A percentile compares a stretch with the other conserved stretches of the same genome.
Evolutionary conservation across 2,888 invertebrate genomes (phyloP).

Genomic region (Philhelius pedissequus): DNA sequence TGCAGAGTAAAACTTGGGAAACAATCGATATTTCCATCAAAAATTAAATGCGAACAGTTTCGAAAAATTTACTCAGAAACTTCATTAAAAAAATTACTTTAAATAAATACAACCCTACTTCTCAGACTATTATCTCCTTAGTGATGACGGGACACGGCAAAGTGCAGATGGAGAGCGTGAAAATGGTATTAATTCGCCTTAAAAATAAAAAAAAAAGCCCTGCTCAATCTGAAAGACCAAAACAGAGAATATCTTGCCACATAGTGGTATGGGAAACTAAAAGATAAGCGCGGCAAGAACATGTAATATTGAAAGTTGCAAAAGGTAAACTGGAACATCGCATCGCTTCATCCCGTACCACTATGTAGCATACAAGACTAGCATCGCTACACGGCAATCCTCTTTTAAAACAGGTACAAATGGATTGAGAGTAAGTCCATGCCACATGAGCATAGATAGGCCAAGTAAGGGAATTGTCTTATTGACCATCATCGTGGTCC

Average conservation of each 20-base stretch:
- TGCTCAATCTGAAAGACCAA: constrained; percentile 18
- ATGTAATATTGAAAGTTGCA: constrained; percentile 48
- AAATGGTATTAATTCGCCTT: constrained; percentile 50
- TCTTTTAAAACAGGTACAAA: constrained; percentile 45
- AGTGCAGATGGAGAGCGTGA: constrained; percentile 16
- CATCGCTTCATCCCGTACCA: no score
- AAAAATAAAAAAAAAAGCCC: no score
- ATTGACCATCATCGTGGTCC: constrained; percentile 5
- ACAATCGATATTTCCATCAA: no score
- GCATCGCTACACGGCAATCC: background rate
- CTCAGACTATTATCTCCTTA: background rate
- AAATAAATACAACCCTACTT: background rate
- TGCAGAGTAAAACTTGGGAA: no score
- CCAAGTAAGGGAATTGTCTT: constrained; percentile 21
- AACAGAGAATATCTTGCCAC: constrained; percentile 16
- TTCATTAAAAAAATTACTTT: no score
- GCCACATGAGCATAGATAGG: background rate
- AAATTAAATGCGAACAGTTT: no score
- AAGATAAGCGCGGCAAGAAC: constrained; percentile 32
- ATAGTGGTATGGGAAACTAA: constrained; percentile 12
- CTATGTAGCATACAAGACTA: background rate
- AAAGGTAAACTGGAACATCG: constrained; percentile 54
- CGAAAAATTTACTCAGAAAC: no score
- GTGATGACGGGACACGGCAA: background rate
- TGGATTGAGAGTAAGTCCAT: constrained; percentile 15